Percentiles rank a stretch among this genome's conserved stretches.
Conservation (phyloP, 1,140 invertebrate genomes). For the Sarcophaga peregrina region DNA sequence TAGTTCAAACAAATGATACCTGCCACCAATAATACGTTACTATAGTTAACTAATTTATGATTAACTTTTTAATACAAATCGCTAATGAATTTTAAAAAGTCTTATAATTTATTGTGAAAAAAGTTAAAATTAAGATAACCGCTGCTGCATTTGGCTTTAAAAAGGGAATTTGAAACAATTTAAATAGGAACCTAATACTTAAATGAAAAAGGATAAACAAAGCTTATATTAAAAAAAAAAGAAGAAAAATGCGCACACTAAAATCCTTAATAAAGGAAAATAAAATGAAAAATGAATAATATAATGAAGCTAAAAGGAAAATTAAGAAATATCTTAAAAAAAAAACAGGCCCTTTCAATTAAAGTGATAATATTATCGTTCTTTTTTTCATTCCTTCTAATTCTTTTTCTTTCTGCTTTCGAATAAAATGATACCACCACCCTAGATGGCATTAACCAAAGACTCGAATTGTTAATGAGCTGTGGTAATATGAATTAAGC, state of each 20-base stretch:
- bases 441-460: not conserved
- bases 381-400: not conserved
- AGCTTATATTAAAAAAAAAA: conserved; percentile 9
- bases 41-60: too few relatives aligned
- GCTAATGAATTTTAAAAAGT: too few relatives aligned
- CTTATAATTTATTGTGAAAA: not conserved
- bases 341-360: not conserved
- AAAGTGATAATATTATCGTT: not conserved
- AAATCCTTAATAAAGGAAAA: not conserved
- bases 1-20: too few relatives aligned
- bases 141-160: not conserved
- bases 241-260: not conserved
- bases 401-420: too few relatives aligned
- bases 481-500: conserved; percentile 28
- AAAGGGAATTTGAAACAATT: conserved; percentile 17
- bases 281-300: not conserved
- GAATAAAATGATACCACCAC: not conserved
- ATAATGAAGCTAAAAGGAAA: not conserved
- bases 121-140: not conserved
- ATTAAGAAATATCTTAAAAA: not conserved
- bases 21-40: too few relatives aligned
- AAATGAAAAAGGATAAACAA: not conserved
- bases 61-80: too few relatives aligned
- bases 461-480: conserved; percentile 22
- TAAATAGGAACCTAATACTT: not conserved